Evolutionary conservation across 2,113 vertebrate species (phyloP).

Genomic region (Axis porcinus): DNA sequence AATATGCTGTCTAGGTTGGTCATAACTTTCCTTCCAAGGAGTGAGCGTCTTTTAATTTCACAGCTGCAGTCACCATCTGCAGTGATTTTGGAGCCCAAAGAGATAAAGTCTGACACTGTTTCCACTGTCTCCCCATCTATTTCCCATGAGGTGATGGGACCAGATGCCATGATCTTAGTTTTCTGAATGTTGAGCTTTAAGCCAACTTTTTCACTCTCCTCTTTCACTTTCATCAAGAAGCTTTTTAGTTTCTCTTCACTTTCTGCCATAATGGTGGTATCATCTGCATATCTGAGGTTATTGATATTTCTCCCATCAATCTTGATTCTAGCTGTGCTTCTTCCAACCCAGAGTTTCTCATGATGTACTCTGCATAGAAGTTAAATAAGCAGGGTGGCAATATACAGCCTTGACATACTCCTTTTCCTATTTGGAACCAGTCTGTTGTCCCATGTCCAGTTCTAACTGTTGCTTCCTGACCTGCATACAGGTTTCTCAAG

Average conservation of each 20-base stretch:
- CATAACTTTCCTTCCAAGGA: neutral
- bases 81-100: neutral
- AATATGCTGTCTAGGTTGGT: neutral
- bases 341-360: neutral
- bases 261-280: neutral
- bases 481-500: neutral
- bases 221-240: neutral
- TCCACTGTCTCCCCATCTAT: neutral
- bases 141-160: neutral
- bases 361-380: neutral
- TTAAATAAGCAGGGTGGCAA: neutral
- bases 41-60: neutral
- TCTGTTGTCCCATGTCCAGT: neutral
- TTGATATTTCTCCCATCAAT: neutral
- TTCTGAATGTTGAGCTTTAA: neutral
- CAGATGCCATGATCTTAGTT: neutral
- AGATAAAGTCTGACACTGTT: neutral
- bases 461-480: neutral
- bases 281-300: neutral
- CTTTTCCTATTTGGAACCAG: neutral
- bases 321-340: neutral
- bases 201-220: neutral
- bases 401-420: neutral
- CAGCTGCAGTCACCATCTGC: neutral
- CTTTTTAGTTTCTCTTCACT: no score